phyloP scores from a whole-genome alignment of 2,113 vertebrate genomes.

The Cervus canadensis region DNA sequence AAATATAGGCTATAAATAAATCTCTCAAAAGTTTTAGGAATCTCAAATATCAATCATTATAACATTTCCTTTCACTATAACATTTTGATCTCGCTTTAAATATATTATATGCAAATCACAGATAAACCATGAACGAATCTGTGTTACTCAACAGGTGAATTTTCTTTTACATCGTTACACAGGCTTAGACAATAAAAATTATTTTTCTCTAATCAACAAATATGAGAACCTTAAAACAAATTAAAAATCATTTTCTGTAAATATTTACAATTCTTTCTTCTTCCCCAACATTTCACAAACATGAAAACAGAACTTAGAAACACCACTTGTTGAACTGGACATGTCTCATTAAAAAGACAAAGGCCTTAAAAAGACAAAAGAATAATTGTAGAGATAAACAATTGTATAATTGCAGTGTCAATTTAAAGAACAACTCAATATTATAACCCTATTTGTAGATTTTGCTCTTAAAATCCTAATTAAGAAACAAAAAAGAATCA shows the following conservation, averaged over 20 bases:
- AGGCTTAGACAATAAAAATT: neutral
- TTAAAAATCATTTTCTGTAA: neutral
- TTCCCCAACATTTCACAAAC: neutral
- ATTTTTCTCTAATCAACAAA: neutral
- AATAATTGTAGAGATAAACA: neutral
- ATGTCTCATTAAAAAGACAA: neutral
- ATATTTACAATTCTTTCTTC: neutral
- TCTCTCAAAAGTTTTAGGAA: neutral
- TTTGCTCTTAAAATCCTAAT: neutral
- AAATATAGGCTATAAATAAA: neutral
- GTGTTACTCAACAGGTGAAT: neutral
- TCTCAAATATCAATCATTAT: neutral
- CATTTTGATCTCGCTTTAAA: neutral
- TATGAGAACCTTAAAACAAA: constrained; percentile 1
- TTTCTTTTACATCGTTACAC: neutral
- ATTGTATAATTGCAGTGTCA: neutral
- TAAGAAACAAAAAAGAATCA: neutral
- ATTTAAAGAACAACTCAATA: neutral
- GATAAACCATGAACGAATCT: neutral
- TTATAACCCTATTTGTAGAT: neutral
- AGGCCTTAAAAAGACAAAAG: constrained; percentile 9
- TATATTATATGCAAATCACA: neutral
- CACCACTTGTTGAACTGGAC: neutral
- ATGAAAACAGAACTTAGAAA: neutral
- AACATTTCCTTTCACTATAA: neutral